Percentiles rank a stretch among this genome's conserved stretches.
These are phyloP conservation scores for Lapara coniferarum DNA, from an alignment of 2,888 invertebrate species.

Conservation along the genomic window DNA sequence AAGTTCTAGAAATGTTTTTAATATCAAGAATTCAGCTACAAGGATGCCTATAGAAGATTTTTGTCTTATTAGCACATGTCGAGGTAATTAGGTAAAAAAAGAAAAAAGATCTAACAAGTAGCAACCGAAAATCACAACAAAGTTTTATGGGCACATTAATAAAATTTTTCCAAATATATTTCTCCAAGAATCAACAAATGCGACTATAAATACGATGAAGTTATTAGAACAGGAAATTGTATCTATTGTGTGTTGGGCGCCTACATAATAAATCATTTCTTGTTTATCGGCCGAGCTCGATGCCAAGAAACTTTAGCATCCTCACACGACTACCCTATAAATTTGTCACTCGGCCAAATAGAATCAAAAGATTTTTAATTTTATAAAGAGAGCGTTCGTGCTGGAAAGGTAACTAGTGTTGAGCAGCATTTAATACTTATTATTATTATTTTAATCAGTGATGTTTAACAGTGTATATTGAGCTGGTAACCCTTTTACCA, in stretches of 20 bases:
- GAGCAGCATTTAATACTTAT: no score
- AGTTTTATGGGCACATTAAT: neutral
- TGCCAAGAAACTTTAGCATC: conserved; percentile 56
- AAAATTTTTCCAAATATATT: neutral
- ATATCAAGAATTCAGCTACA: no score
- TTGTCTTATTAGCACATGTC: no score
- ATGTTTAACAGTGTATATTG: no score
- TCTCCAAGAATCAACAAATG: conserved; percentile 10
- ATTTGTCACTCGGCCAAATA: conserved; percentile 57
- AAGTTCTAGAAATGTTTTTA: no score
- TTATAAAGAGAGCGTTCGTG: neutral
- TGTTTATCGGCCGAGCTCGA: conserved; percentile 48
- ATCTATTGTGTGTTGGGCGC: conserved; percentile 27
- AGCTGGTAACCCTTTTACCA: no score
- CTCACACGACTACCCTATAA: conserved; percentile 43
- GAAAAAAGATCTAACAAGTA: no score
- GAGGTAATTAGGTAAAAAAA: no score
- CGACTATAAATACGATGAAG: conserved; percentile 15
- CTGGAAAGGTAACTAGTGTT: conserved; percentile 26
- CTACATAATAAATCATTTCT: conserved; percentile 47
- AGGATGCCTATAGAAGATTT: no score
- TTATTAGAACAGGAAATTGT: conserved; percentile 23
- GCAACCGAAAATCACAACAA: neutral
- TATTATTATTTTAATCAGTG: no score
- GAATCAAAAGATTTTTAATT: conserved; percentile 26